A percentile compares a stretch with the other conserved stretches of the same genome.
These are phyloP conservation scores for Coregonus ussuriensis DNA, from an alignment of 2,797 vertebrate species.

Conservation along the genomic window DNA sequence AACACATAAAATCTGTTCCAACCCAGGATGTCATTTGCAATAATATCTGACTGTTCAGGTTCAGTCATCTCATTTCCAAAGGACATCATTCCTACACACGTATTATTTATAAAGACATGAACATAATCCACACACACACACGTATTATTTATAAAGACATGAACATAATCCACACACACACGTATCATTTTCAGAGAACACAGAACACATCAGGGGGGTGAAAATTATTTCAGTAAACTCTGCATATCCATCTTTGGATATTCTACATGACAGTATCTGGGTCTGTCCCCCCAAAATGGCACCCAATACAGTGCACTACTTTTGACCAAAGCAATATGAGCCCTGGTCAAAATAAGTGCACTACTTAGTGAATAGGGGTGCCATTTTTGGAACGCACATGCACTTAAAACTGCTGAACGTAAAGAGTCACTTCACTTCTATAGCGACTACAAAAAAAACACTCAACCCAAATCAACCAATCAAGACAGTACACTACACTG, in stretches of 20 bases:
- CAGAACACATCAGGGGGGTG: constrained; percentile 22
- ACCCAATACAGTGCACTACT: no score
- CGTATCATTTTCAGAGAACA: constrained; percentile 28
- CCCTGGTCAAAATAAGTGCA: neutral
- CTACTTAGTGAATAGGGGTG: neutral
- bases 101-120: no score
- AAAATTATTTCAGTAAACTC: constrained; percentile 3
- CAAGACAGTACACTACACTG: neutral
- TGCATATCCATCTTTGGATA: constrained; percentile 7
- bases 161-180: no score
- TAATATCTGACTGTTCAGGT: constrained; percentile 19
- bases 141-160: neutral
- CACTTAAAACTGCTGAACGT: neutral
- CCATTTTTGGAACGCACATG: neutral
- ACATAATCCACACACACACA: constrained; percentile 11
- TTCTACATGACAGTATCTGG: neutral
- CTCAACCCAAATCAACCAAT: neutral
- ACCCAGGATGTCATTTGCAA: constrained; percentile 31
- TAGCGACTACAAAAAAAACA: neutral
- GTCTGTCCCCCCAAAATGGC: no score
- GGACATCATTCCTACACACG: constrained; percentile 38
- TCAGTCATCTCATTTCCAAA: constrained; percentile 53
- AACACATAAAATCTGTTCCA: constrained; percentile 49
- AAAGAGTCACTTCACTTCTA: neutral
- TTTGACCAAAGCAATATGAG: neutral